These are phyloP conservation scores for Staurois parvus DNA, from an alignment of 2,797 vertebrate genomes.

Conservation along the genomic window DNA sequence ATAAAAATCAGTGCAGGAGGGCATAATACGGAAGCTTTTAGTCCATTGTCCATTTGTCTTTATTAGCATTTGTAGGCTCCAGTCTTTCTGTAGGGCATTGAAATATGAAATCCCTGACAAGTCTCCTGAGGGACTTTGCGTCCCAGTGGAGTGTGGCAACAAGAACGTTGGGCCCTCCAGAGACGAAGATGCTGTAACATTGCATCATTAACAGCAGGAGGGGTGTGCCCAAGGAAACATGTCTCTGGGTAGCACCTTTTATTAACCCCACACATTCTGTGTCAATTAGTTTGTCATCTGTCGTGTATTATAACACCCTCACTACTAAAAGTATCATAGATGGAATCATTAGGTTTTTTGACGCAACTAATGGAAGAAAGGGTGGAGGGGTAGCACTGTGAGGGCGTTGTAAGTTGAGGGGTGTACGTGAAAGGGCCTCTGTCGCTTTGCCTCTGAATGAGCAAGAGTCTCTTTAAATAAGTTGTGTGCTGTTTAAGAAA, in stretches of 20 bases:
- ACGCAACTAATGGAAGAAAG: no score
- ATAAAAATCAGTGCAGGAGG: background rate
- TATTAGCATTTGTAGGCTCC: constrained; percentile 17
- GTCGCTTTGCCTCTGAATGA: no score
- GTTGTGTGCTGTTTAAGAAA: no score
- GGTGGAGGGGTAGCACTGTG: no score
- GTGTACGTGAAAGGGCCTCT: no score
- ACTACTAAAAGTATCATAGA: background rate
- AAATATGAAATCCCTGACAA: constrained; percentile 46
- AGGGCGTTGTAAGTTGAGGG: no score
- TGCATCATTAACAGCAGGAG: constrained; percentile 58
- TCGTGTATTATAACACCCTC: constrained; percentile 22
- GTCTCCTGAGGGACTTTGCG: constrained; percentile 34
- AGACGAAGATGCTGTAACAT: constrained; percentile 57
- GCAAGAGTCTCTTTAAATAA: no score
- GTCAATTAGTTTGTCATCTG: constrained; percentile 7
- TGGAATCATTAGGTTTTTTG: no score
- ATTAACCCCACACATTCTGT: constrained; percentile 42
- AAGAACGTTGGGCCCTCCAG: constrained; percentile 43
- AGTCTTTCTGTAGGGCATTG: constrained; percentile 15
- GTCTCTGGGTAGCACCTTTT: constrained; percentile 46
- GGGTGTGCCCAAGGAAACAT: constrained; percentile 54
- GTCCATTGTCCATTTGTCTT: background rate
- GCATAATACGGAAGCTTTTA: background rate
- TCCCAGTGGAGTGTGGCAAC: constrained; percentile 42